phyloP scores from a whole-genome alignment of 1,140 invertebrate species.

The Brachystomella parvula region DNA sequence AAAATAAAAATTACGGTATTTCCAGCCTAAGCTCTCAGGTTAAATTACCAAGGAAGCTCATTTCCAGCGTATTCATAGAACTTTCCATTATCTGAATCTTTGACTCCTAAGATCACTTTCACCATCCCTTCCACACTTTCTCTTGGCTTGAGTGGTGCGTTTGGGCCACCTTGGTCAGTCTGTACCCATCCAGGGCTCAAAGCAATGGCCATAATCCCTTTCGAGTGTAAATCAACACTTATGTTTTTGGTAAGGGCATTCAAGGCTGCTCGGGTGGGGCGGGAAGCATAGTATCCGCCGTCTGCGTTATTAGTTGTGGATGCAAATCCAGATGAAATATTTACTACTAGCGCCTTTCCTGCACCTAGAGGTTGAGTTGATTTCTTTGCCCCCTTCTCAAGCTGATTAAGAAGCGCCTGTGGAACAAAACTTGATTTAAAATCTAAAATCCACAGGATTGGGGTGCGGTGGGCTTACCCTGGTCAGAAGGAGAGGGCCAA shows the following conservation, averaged over 20 bases:
- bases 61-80: conserved; percentile 70
- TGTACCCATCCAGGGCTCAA: conserved; percentile 10
- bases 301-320: conserved; percentile 18
- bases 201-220: conserved; percentile 5
- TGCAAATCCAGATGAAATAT: conserved; percentile 22
- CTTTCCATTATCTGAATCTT: conserved; percentile 58
- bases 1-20: neutral
- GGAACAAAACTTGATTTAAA: neutral
- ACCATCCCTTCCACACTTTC: conserved; percentile 58
- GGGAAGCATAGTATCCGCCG: conserved; percentile 24
- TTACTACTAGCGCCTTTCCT: conserved; percentile 16
- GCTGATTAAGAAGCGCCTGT: conserved; percentile 21
- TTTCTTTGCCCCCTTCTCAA: conserved; percentile 15
- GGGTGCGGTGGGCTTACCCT: conserved; percentile 11
- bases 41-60: conserved; percentile 61
- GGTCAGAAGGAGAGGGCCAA: conserved; percentile 13
- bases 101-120: conserved; percentile 53
- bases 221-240: conserved; percentile 9
- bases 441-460: neutral
- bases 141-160: conserved; percentile 63
- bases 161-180: conserved; percentile 53
- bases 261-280: conserved; percentile 17
- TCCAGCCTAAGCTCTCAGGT: too few species aligned
- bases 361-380: conserved; percentile 7
- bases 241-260: conserved; percentile 17